Percentiles rank a stretch among this genome's conserved stretches.
Evolutionary conservation across 2,113 vertebrate species (phyloP).

Genomic region (Centrocercus urophasianus): DNA sequence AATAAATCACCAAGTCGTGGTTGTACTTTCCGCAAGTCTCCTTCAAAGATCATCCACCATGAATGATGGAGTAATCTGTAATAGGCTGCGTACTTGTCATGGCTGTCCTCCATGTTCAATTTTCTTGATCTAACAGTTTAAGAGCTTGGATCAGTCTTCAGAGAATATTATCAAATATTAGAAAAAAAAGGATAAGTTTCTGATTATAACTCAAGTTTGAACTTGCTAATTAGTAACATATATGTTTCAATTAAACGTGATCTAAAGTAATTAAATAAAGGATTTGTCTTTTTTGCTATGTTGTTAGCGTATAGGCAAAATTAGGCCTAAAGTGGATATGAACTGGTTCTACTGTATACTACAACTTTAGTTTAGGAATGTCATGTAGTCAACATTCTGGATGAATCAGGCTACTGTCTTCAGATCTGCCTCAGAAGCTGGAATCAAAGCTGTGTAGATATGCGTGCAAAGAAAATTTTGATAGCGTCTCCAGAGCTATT

Average conservation of each 20-base stretch:
- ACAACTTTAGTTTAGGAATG: not conserved
- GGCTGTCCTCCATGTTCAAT: rapidly evolving
- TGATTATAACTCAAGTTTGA: not conserved
- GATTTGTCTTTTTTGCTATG: not conserved
- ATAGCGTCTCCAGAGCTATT: not conserved
- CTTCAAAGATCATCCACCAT: not conserved
- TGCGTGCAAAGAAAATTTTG: not conserved
- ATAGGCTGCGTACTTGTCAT: not conserved
- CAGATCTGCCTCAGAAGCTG: rapidly evolving
- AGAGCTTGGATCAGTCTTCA: not conserved
- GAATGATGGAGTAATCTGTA: not conserved
- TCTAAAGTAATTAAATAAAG: not conserved
- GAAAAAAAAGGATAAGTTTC: not conserved
- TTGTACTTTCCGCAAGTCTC: not conserved
- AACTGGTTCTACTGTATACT: not conserved
- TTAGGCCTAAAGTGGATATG: not conserved
- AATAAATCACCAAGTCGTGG: not conserved
- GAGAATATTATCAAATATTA: not conserved
- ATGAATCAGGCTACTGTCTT: not conserved
- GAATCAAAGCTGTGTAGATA: not conserved
- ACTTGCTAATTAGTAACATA: not conserved
- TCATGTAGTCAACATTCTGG: not conserved
- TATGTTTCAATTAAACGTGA: not conserved
- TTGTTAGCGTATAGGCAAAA: not conserved
- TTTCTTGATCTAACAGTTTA: not conserved